Percentiles rank a stretch among this genome's conserved stretches.
phyloP scores from a whole-genome alignment of 2,113 vertebrate genomes.

The Proterorhinus semilunaris region DNA sequence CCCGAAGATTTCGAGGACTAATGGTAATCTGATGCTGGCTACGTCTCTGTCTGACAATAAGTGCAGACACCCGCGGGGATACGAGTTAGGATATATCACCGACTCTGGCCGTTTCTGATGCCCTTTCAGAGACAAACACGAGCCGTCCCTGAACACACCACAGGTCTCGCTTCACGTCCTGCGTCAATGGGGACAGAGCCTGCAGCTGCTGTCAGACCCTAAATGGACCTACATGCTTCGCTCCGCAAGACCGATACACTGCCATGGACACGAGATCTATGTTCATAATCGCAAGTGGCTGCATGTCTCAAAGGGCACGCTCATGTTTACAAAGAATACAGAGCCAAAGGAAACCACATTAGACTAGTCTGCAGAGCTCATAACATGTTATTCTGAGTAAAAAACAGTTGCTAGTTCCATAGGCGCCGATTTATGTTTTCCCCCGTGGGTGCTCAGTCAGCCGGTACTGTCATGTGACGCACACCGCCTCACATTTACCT shows the following conservation, averaged over 20 bases:
- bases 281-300: constrained; percentile 24
- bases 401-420: no score
- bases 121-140: constrained; percentile 68
- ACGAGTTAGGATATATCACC: constrained; percentile 51
- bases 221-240: constrained; percentile 48
- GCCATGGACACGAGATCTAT: constrained; percentile 29
- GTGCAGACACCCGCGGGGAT: constrained; percentile 49
- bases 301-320: neutral
- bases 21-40: constrained; percentile 47
- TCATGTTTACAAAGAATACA: constrained; percentile 1
- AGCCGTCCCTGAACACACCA: constrained; percentile 53
- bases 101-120: constrained; percentile 41
- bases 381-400: no score
- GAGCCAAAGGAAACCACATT: no score
- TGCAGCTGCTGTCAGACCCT: constrained; percentile 55
- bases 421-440: no score
- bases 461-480: no score
- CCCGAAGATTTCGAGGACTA: constrained; percentile 25
- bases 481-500: no score
- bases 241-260: constrained; percentile 51
- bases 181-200: constrained; percentile 51
- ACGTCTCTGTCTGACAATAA: constrained; percentile 52
- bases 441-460: no score
- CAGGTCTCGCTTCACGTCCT: constrained; percentile 56
- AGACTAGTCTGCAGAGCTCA: no score